Conservation (phyloP, 2,113 vertebrate species). For the Ascaphus truei region DNA sequence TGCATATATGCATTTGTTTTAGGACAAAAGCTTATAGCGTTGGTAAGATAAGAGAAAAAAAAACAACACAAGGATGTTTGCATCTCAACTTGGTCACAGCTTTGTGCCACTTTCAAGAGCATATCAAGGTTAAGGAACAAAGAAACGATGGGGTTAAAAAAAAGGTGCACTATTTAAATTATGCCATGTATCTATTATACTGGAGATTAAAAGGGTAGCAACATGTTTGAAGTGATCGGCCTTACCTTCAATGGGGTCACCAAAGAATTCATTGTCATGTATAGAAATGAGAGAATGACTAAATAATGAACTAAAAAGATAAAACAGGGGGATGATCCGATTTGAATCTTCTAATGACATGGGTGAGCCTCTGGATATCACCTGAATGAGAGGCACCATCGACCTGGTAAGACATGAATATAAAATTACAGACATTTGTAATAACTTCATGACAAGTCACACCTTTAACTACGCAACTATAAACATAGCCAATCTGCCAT, state of each 20-base stretch:
- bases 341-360: slow-evolving; percentile 93
- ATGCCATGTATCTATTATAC: no score
- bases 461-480: no score
- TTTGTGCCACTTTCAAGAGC: background rate
- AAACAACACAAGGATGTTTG: background rate
- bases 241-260: slow-evolving; percentile 85
- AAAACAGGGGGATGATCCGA: slow-evolving; percentile 95
- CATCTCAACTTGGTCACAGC: background rate
- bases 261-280: slow-evolving; percentile 97
- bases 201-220: no score
- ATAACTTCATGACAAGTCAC: background rate
- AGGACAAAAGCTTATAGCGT: background rate
- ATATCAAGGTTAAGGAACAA: no score
- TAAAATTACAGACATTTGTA: background rate
- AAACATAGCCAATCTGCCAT: no score
- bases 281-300: slow-evolving; percentile 96
- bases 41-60: background rate
- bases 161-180: no score
- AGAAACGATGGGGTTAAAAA: no score
- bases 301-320: slow-evolving; percentile 97
- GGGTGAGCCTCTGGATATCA: slow-evolving; percentile 91
- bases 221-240: no score
- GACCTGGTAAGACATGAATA: slow-evolving; percentile 63
- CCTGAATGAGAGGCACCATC: slow-evolving; percentile 87
- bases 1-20: no score